phyloP scores from a whole-genome alignment of 2,113 vertebrate species.

The Phyllopteryx taeniolatus region DNA sequence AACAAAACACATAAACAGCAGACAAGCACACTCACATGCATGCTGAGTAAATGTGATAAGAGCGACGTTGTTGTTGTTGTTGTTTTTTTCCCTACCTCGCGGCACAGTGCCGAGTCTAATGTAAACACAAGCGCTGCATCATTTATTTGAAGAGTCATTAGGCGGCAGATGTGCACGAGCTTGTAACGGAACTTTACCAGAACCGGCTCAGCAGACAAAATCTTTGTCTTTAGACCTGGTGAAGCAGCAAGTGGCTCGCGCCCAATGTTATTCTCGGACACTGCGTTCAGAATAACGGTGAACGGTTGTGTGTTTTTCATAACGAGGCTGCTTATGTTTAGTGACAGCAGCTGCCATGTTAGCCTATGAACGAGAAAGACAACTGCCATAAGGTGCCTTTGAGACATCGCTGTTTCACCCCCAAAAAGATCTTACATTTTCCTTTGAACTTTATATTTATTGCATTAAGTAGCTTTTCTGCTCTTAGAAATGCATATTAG shows the following conservation, averaged over 20 bases:
- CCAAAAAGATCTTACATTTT: background rate
- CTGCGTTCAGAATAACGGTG: background rate
- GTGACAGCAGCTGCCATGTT: background rate
- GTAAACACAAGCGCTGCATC: background rate
- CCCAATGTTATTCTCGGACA: background rate
- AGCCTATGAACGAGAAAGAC: background rate
- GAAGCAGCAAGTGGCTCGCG: background rate
- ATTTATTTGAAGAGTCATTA: background rate
- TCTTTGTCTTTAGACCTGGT: background rate
- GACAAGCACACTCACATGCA: background rate
- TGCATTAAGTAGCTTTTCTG: too few relatives aligned
- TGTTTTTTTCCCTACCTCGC: background rate
- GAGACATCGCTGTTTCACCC: too few relatives aligned
- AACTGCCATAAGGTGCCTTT: background rate
- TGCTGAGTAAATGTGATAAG: slow-evolving; percentile 1
- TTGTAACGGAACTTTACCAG: background rate
- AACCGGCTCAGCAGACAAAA: background rate
- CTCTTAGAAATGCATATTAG: too few relatives aligned
- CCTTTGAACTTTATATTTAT: background rate
- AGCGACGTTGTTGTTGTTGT: background rate
- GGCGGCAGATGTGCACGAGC: background rate
- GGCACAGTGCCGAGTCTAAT: background rate
- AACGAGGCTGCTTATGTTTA: background rate
- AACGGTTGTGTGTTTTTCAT: background rate
- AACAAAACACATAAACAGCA: background rate